Percentiles rank a stretch among this genome's conserved stretches.
Evolutionary conservation across 30 jellyfish, hydroid and myxozoan genomes (phyloP).

Genomic region (Aurelia sp.): DNA sequence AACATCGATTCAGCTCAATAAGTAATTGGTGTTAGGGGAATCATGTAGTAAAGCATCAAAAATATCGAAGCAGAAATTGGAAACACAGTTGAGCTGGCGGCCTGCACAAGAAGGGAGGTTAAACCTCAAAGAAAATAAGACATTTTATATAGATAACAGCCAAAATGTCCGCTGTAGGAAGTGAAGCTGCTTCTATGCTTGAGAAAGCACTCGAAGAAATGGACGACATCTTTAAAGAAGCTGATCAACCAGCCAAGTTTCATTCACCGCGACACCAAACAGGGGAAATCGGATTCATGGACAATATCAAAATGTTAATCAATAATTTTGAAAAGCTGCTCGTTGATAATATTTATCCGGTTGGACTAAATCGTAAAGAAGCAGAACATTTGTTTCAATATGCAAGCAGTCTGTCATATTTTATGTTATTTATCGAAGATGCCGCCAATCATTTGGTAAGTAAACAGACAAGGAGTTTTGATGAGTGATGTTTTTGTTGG

Average conservation of each 20-base stretch:
- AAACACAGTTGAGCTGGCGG: no score
- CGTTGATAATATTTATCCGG: constrained; percentile 67
- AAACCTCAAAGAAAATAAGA: neutral
- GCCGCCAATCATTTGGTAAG: constrained; percentile 76
- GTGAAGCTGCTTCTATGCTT: constrained; percentile 98
- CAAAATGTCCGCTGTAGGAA: constrained; percentile 97
- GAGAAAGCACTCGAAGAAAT: constrained; percentile 98
- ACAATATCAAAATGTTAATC: constrained; percentile 50
- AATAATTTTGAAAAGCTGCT: constrained; percentile 74
- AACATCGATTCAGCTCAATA: no score
- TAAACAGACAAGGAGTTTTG: constrained; percentile 39
- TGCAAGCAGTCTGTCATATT: constrained; percentile 65
- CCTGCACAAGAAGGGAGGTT: neutral
- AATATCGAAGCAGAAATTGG: no score
- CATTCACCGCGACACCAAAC: constrained; percentile 36
- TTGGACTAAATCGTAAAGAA: constrained; percentile 55
- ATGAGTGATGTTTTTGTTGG: no score
- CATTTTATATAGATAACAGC: neutral
- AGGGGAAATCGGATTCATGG: constrained; percentile 23
- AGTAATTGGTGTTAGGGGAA: no score
- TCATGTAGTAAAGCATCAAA: no score
- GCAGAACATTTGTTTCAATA: constrained; percentile 52
- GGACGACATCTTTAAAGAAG: constrained; percentile 94
- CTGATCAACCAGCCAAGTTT: constrained; percentile 60
- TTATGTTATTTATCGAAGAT: constrained; percentile 70